Base-by-base conservation (phyloP, 2,113 vertebrate species). In the Eurystomus gularis region DNA sequence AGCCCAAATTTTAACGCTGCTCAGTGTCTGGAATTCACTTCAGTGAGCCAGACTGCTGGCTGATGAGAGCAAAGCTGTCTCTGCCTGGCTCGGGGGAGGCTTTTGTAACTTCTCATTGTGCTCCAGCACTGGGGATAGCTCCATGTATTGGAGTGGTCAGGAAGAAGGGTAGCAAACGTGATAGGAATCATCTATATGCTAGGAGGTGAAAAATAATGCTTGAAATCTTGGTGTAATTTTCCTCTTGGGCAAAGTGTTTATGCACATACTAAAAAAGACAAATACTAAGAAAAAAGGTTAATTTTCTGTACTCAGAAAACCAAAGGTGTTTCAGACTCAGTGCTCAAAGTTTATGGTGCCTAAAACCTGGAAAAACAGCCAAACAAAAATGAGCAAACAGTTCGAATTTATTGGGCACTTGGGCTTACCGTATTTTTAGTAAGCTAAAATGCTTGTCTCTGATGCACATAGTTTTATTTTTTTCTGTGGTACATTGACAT, bases 51-150 rank as follows among this genome's bases (percentile, higher is more conserved):
- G 13, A 10, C 10, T 54, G 31, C n/a, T 0, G 0, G 44, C 46
- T 0, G 2, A 13, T 14, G 39, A 49, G 35, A 61, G 18, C 1
- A 0, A 58, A 81, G 40, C 64, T 0, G 0, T 42, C 48, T 57
- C 6, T 1, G 8, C 77, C 60, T 71, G 73, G 25, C 49, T 91
- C n/a, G 16, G 33, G 28, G 52, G 48, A 75, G 58, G 25, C 42
- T 66, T 84, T 29, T 61, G 13, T 76, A 61, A 33, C 58, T 90
- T 83, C 21, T 28, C 13, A 0, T 44, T 60, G 55, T 68, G 29
- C 69, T 93, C 3, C 11, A 60, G 46, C 17, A 44, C 13, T 21
- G 35, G 14, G 15, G 42, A 26, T 68, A 40, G 19, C 35, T 88
- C 0, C 0, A 2, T 60, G 35, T 70, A 31, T 24, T 71, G 55